Base-by-base conservation (phyloP, 92 coral and sea anemone genomes). In the Desmophyllum pertusum region DNA sequence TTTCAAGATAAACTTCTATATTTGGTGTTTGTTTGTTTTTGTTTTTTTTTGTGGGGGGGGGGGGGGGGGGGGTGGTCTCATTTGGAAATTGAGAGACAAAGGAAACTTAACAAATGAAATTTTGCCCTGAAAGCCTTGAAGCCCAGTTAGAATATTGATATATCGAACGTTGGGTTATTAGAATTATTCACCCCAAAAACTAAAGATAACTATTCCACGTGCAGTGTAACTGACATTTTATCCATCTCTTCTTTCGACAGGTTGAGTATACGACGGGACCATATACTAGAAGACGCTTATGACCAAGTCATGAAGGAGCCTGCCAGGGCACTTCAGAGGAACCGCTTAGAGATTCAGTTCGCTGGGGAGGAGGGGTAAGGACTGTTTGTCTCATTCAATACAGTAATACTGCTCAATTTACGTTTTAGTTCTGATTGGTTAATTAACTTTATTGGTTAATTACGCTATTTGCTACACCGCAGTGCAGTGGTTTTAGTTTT, bases 241-340 rank as follows among this genome's bases (percentile, higher is more conserved):
- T 33, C 21, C 33, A 31, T 5, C 15, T 13, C 17, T 29, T 30
- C 37, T 31, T 18, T 30, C 36, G 63, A 5, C 83, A 97, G 99
- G 82, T 84, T 97, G 90, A 63, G 89, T 70, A 85, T 97, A 61
- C 89, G 99, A 36, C 91, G 99, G 59, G 99, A 94, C 79, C 91
- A 94, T 83, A 93, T 97, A 13, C 89, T 97, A 31, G 99, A 97
- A 71, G 99, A 97, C 77, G 99, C 99, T 2, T 97, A 92, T 81
- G 98, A 97, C 78, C 99, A 97, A 71, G 90, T 97, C 53, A 97
- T 97, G 99, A 97, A 97, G 80, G 97, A 97, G 89, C 92, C 95
- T 70, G 89, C 99, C 18, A 88, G 92, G 73, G 92, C 86, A 72
- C 89, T 97, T 36, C 98, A 93, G 70, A 89, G 96, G 62, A 97